These are phyloP conservation scores for Brachyptera putata DNA, from an alignment of 2,888 invertebrate genomes.

Conservation along the genomic window DNA sequence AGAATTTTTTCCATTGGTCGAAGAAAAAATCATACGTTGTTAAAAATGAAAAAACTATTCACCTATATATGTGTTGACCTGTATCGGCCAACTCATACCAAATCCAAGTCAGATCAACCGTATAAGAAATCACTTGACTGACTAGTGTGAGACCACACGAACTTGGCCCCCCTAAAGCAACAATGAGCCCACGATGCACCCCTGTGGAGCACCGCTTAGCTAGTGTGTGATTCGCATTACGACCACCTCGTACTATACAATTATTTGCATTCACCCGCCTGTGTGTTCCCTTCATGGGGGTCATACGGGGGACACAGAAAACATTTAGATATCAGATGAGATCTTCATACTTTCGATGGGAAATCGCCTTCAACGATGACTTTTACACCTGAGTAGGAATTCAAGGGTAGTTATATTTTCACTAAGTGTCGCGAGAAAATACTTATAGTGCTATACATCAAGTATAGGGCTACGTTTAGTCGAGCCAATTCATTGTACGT, in stretches of 20 bases:
- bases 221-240: conserved; percentile 22
- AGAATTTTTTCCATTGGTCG: too few relatives aligned
- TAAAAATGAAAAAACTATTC: too few relatives aligned
- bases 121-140: conserved; percentile 9
- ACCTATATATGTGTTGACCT: too few relatives aligned
- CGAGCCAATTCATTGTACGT: background rate
- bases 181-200: background rate
- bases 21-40: too few relatives aligned
- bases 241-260: conserved; percentile 24
- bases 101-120: background rate
- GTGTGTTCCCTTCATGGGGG: conserved; percentile 14
- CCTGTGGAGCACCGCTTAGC: background rate
- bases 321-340: too few relatives aligned
- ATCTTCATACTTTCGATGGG: too few relatives aligned
- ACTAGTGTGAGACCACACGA: background rate
- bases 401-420: background rate
- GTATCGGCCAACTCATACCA: too few relatives aligned
- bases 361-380: background rate
- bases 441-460: too few relatives aligned
- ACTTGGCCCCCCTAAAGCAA: background rate
- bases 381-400: conserved; percentile 13
- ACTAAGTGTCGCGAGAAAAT: background rate
- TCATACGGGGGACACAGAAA: too few relatives aligned
- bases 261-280: conserved; percentile 22
- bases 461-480: too few relatives aligned